Evolutionary conservation across 1,140 invertebrate species (phyloP).

Genomic region (Bombus balteatus): DNA sequence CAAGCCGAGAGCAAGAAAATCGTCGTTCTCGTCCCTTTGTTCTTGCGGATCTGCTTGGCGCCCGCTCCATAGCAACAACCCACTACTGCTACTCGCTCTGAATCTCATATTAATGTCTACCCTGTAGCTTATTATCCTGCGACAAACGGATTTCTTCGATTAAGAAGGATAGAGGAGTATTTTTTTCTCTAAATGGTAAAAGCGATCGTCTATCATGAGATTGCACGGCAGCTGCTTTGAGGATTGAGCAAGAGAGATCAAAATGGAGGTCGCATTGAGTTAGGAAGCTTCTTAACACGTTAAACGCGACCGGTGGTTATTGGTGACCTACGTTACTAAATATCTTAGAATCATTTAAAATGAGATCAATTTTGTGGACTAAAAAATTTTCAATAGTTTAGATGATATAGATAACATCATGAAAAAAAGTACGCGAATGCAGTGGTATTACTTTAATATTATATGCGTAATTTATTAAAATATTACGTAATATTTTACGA

Average conservation of each 20-base stretch:
- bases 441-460: no score
- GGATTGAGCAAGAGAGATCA: neutral
- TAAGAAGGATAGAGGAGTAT: no score
- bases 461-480: no score
- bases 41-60: conserved; percentile 84
- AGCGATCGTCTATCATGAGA: neutral
- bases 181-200: neutral
- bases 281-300: no score
- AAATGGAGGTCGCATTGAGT: neutral
- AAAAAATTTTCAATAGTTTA: no score
- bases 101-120: conserved; percentile 92
- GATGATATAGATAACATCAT: no score
- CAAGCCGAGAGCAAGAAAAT: conserved; percentile 93
- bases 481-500: no score
- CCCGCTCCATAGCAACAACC: conserved; percentile 96
- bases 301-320: no score
- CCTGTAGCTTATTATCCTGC: conserved; percentile 89
- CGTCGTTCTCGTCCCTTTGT: conserved; percentile 85
- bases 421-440: no score
- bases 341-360: no score
- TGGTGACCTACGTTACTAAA: no score
- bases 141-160: neutral
- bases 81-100: conserved; percentile 86
- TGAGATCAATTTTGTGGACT: no score
- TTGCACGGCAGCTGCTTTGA: neutral